phyloP scores from a whole-genome alignment of 2,113 vertebrate genomes.

The Triplophysa tibetana region DNA sequence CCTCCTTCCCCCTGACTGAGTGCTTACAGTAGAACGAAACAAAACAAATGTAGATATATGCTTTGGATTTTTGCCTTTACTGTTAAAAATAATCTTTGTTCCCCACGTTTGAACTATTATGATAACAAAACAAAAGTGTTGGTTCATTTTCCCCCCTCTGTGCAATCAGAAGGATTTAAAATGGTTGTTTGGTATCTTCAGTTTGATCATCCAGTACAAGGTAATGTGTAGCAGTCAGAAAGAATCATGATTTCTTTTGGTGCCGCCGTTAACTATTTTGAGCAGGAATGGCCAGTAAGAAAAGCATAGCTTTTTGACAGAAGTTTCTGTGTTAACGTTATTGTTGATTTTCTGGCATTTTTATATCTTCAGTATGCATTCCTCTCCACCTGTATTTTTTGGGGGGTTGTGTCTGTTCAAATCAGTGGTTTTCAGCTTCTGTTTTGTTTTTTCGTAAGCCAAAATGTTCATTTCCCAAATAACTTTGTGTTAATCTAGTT shows the following conservation, averaged over 20 bases:
- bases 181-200: constrained; percentile 82
- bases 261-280: constrained; percentile 87
- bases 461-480: constrained; percentile 2
- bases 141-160: constrained; percentile 67
- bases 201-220: constrained; percentile 69
- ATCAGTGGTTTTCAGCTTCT: constrained; percentile 37
- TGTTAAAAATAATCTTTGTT: constrained; percentile 77
- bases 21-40: constrained; percentile 43
- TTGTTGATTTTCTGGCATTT: constrained; percentile 75
- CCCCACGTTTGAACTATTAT: constrained; percentile 79
- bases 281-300: constrained; percentile 86
- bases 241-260: constrained; percentile 67
- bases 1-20: constrained; percentile 94
- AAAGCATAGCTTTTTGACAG: constrained; percentile 4
- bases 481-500: neutral
- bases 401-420: constrained; percentile 39
- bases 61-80: constrained; percentile 94
- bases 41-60: constrained; percentile 50
- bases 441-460: constrained; percentile 39
- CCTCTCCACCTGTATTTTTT: constrained; percentile 67
- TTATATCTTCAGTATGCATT: constrained; percentile 89
- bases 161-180: constrained; percentile 41
- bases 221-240: constrained; percentile 52
- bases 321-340: constrained; percentile 53
- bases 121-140: constrained; percentile 54